Evolutionary conservation across 2,113 vertebrate genomes (phyloP), one percentile per base, ranked within the genome.

Genomic region (Mesembrinibis cayennensis): DNA sequence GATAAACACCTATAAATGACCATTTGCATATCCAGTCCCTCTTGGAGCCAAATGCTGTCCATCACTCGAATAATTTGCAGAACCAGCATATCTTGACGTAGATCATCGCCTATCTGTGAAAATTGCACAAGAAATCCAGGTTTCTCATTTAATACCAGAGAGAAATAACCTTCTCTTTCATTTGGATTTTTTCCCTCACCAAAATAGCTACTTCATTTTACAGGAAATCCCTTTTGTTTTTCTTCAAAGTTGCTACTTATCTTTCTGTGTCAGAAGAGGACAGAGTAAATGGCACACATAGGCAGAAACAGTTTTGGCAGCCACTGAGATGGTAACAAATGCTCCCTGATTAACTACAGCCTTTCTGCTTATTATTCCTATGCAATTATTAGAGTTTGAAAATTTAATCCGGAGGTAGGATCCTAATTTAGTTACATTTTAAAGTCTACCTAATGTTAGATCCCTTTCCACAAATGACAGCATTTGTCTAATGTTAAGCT

Each of bases 11-110:
- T 94, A 44, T 98, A 98, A 77, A 95, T 87, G 67, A 96, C 79
- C 95, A 98, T 98, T 82, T 96, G 95, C 97, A 98, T 97, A 89
- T 97, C 79, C 67, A 97, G 82, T 78, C 97, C 97, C 59, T 98
- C 97, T 61, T 97, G 93, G 53, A 98, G 96, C 97, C 97, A 98
- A 47, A 98, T 96, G 32, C 12, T 91, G 93, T 98, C 97, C 96
- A 97, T 98, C 71, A 98, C 40, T 34, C 38, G 82, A 74, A 96
- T 81, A 44, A 98, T 91, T 88, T 98, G 98, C 79, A 98, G 96
- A 82, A 98, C 97, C 40, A 97, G 92, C 98, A 97, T 97, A 73
- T 97, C 97, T 40, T 97, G 93, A 56, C 96, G 97, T 12, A 98
- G 90, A 88, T 98, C 97, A 86, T 98, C 96, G 0, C 97, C 97